These are phyloP conservation scores for Leptopilina drosophilae DNA, from an alignment of 2,888 invertebrate species.

Conservation along the genomic window DNA sequence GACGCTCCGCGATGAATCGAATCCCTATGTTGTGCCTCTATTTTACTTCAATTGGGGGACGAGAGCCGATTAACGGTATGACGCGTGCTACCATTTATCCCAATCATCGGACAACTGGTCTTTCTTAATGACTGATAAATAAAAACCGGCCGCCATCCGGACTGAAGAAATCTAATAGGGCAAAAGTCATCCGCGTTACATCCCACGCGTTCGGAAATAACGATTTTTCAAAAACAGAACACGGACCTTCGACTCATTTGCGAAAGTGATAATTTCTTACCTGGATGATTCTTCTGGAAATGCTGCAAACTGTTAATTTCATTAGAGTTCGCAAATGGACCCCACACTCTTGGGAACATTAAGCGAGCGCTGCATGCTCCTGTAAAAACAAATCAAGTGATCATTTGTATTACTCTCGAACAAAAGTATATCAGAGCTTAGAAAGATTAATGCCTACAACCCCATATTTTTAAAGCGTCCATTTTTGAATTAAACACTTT, in stretches of 20 bases:
- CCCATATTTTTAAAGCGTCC: not conserved
- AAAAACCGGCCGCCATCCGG: slow-evolving; percentile 72
- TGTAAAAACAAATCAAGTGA: slow-evolving; percentile 58
- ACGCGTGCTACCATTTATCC: slow-evolving; percentile 77
- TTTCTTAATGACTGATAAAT: slow-evolving; percentile 72
- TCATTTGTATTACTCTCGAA: not conserved
- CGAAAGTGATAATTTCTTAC: slow-evolving; percentile 58
- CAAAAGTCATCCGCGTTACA: slow-evolving; percentile 53
- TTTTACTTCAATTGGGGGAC: slow-evolving; percentile 74
- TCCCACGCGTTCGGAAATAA: slow-evolving; percentile 37
- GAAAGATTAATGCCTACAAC: slow-evolving; percentile 13
- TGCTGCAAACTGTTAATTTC: slow-evolving; percentile 71
- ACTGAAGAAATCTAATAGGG: slow-evolving; percentile 62
- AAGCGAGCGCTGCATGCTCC: slow-evolving; percentile 74
- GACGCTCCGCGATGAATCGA: slow-evolving; percentile 72
- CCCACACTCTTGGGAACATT: slow-evolving; percentile 75
- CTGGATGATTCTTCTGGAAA: slow-evolving; percentile 72
- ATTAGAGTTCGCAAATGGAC: slow-evolving; percentile 70
- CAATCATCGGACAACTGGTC: slow-evolving; percentile 71
- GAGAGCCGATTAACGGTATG: slow-evolving; percentile 63
- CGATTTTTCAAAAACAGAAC: slow-evolving; percentile 24
- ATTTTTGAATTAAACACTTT: slow-evolving; percentile 40
- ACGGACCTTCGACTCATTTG: too few species aligned
- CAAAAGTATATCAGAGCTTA: slow-evolving; percentile 46
- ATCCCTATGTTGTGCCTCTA: slow-evolving; percentile 74